These are phyloP conservation scores for Atta texana DNA, from an alignment of 1,140 invertebrate genomes.

Conservation along the genomic window DNA sequence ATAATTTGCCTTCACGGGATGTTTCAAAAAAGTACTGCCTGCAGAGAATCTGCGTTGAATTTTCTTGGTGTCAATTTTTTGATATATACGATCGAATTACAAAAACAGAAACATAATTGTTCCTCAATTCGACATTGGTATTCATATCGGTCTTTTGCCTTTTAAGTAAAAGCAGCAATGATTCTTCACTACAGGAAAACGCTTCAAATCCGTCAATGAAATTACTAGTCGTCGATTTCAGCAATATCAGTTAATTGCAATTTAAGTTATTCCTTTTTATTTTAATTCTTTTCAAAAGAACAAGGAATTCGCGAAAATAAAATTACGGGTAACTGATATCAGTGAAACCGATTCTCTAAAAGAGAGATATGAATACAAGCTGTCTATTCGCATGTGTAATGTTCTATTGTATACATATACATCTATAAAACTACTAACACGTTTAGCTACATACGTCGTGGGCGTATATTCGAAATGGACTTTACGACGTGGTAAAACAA, in stretches of 20 bases:
- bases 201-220: background rate
- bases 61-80: slow-evolving; percentile 31
- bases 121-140: slow-evolving; percentile 15
- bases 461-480: slow-evolving; percentile 47
- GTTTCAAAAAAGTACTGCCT: background rate
- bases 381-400: slow-evolving; percentile 22
- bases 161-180: background rate
- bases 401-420: slow-evolving; percentile 48
- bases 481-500: slow-evolving; percentile 13
- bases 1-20: background rate
- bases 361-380: slow-evolving; percentile 47
- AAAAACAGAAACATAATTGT: slow-evolving; percentile 24
- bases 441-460: slow-evolving; percentile 51
- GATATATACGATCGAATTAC: background rate
- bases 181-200: background rate
- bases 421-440: slow-evolving; percentile 60
- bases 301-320: background rate
- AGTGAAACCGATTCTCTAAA: slow-evolving; percentile 37
- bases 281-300: background rate
- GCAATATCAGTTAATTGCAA: slow-evolving; percentile 2
- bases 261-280: background rate
- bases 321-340: slow-evolving; percentile 19
- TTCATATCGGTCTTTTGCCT: slow-evolving; percentile 38
- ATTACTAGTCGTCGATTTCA: background rate
- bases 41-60: slow-evolving; percentile 3